phyloP scores from a whole-genome alignment of 1,140 invertebrate genomes.

The Drosophila arizonae region DNA sequence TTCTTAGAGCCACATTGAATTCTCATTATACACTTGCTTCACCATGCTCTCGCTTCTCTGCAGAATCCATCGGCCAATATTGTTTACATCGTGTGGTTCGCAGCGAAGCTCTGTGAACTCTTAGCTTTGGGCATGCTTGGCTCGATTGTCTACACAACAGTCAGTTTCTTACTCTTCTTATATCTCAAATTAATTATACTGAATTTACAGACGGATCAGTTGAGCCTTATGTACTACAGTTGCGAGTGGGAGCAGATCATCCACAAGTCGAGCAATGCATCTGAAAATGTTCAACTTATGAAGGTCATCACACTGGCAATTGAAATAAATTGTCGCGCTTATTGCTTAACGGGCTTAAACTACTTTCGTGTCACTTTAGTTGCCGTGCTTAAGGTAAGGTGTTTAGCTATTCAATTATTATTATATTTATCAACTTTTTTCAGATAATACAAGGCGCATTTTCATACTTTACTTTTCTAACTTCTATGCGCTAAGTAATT shows the following conservation, averaged over 20 bases:
- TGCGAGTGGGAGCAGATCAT: conserved; percentile 65
- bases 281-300: conserved; percentile 65
- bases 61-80: conserved; percentile 56
- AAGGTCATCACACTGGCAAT: conserved; percentile 60
- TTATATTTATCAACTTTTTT: not conserved
- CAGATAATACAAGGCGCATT: conserved; percentile 70
- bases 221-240: conserved; percentile 61
- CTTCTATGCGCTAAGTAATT: conserved; percentile 54
- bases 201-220: conserved; percentile 51
- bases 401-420: not conserved
- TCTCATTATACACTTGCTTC: not conserved
- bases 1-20: not conserved
- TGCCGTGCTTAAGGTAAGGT: conserved; percentile 58
- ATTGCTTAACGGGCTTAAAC: conserved; percentile 60
- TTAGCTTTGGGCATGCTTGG: conserved; percentile 61
- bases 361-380: conserved; percentile 64
- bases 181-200: not conserved
- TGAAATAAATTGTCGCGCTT: conserved; percentile 62
- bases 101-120: conserved; percentile 58
- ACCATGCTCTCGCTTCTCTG: not conserved
- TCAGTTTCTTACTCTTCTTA: conserved; percentile 5
- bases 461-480: conserved; percentile 68
- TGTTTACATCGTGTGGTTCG: conserved; percentile 62
- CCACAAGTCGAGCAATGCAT: conserved; percentile 41
- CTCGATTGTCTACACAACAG: conserved; percentile 57